Conservation (phyloP, 2,797 vertebrate species). For the Bradypodion ventrale region DNA sequence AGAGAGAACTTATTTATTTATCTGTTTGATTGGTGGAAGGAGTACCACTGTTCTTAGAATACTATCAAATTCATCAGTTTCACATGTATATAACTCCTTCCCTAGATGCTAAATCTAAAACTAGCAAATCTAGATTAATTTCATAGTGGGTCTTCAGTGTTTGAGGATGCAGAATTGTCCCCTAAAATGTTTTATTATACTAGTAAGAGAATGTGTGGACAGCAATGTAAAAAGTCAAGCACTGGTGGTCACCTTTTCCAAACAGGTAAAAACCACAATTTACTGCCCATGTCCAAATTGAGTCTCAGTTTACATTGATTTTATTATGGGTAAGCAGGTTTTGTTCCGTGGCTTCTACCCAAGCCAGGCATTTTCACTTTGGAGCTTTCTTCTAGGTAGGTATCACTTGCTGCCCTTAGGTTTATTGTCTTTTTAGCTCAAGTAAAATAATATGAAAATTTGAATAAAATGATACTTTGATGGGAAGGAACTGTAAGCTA, state of each 20-base stretch:
- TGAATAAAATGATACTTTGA: background rate
- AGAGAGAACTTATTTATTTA: too few relatives aligned
- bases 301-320: background rate
- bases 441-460: background rate
- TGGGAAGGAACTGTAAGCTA: too few relatives aligned
- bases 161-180: background rate
- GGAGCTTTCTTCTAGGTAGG: background rate
- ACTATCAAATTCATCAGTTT: background rate
- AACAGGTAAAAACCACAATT: background rate
- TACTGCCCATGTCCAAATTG: background rate
- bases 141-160: background rate
- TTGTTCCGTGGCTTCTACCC: background rate
- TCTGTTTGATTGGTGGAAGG: background rate
- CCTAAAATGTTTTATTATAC: background rate
- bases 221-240: background rate
- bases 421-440: background rate
- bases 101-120: background rate
- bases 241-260: too few relatives aligned
- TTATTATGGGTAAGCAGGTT: background rate
- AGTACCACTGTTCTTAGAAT: background rate
- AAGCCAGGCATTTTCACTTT: background rate
- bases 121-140: too few relatives aligned
- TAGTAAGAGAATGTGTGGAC: background rate
- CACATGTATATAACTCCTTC: background rate
- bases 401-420: background rate